Conservation (phyloP, 2,797 vertebrate species). For the Clarias laeviceps region DNA sequence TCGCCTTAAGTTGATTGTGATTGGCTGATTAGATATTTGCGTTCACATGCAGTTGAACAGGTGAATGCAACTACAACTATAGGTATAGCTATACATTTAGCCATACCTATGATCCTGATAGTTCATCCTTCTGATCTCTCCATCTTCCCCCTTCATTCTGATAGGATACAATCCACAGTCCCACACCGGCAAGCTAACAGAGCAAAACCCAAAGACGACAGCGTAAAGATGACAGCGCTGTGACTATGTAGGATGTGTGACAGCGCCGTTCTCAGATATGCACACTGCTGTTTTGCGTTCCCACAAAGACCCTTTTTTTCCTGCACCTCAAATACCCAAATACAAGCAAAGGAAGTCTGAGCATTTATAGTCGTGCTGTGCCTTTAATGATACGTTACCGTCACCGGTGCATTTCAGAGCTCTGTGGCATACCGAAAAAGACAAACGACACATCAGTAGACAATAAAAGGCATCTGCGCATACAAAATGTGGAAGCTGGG, state of each 20-base stretch:
- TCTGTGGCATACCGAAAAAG: background rate
- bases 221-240: background rate
- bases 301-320: background rate
- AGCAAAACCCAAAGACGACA: background rate
- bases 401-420: slow-evolving; percentile 8
- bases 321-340: background rate
- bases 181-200: background rate
- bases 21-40: too few species aligned
- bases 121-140: background rate
- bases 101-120: background rate
- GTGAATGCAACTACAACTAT: too few species aligned
- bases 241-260: background rate
- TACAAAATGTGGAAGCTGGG: background rate
- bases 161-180: background rate
- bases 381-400: slow-evolving; percentile 30
- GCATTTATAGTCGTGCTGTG: slow-evolving; percentile 10
- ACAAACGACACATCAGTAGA: slow-evolving; percentile 35
- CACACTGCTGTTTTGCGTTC: background rate
- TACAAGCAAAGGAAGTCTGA: background rate
- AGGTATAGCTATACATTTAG: background rate
- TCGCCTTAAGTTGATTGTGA: too few species aligned
- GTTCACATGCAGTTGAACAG: too few species aligned
- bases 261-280: background rate
- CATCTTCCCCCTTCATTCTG: background rate
- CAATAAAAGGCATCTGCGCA: slow-evolving; percentile 29